A percentile compares a stretch with the other conserved stretches of the same genome.
Conservation (phyloP, 2,113 vertebrate species). For the Pterophyllum scalare region DNA sequence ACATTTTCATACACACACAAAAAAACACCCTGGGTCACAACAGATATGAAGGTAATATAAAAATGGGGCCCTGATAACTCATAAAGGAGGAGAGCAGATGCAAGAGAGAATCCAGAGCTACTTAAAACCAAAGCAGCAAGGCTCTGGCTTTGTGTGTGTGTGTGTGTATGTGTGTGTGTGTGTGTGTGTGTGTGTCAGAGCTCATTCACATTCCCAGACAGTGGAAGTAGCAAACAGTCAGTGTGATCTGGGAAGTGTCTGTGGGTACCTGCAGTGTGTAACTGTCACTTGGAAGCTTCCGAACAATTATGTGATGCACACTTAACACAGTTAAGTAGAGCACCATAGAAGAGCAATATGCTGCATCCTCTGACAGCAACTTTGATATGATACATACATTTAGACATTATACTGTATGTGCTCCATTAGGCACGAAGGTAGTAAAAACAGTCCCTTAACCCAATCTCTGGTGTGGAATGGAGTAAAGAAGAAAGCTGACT, state of each 20-base stretch:
- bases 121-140: slow-evolving; percentile 47
- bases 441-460: not conserved
- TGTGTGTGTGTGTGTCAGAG: slow-evolving; percentile 11
- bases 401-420: not conserved
- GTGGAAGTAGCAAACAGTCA: slow-evolving; percentile 54
- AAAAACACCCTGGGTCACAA: not conserved
- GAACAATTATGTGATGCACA: slow-evolving; percentile 42
- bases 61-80: slow-evolving; percentile 33
- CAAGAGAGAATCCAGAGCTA: slow-evolving; percentile 49
- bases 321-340: slow-evolving; percentile 24
- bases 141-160: slow-evolving; percentile 33
- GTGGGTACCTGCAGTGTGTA: slow-evolving; percentile 57
- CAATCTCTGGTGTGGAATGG: not conserved
- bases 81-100: slow-evolving; percentile 21
- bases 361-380: slow-evolving; percentile 9
- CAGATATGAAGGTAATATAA: slow-evolving; percentile 15
- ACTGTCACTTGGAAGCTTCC: slow-evolving; percentile 56
- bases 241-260: slow-evolving; percentile 52
- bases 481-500: not conserved
- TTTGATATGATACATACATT: not conserved
- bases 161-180: slow-evolving; percentile 13
- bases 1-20: not conserved
- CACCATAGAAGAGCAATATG: not conserved
- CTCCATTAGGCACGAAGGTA: not conserved
- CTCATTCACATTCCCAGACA: slow-evolving; percentile 75